Evolutionary conservation across 2,888 invertebrate genomes (phyloP).

Genomic region (Arge pagana): DNA sequence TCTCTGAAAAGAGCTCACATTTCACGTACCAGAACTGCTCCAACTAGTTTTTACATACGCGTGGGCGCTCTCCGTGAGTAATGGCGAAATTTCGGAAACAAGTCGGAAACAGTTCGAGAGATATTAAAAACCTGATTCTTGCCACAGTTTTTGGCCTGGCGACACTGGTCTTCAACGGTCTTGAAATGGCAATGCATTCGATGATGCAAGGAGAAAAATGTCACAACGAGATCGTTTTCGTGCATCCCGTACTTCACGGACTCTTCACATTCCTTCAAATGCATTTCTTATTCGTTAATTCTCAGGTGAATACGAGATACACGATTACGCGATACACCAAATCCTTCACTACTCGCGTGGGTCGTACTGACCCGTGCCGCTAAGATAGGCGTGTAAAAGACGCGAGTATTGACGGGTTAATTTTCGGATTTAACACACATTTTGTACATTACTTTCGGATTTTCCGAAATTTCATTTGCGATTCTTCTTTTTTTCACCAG

Average conservation of each 20-base stretch:
- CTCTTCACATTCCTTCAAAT: slow-evolving; percentile 64
- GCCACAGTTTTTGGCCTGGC: slow-evolving; percentile 62
- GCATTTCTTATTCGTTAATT: slow-evolving; percentile 65
- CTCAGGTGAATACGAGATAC: slow-evolving; percentile 55
- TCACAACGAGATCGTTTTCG: slow-evolving; percentile 60
- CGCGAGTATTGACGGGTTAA: no score
- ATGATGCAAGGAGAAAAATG: slow-evolving; percentile 60
- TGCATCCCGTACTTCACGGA: slow-evolving; percentile 63
- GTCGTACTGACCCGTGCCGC: no score
- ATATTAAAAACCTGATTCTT: background rate
- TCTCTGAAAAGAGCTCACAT: slow-evolving; percentile 63
- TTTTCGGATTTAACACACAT: no score
- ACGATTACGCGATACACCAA: background rate
- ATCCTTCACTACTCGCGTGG: background rate
- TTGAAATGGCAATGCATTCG: slow-evolving; percentile 64
- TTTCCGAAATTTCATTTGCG: no score
- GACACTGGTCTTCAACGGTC: slow-evolving; percentile 62
- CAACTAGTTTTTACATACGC: slow-evolving; percentile 62
- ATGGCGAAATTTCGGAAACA: background rate
- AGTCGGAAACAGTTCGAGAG: background rate
- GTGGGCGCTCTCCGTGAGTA: slow-evolving; percentile 61
- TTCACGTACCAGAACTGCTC: slow-evolving; percentile 58
- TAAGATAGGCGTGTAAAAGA: no score
- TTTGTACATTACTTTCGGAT: no score
- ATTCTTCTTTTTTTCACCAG: slow-evolving; percentile 40